Evolutionary conservation across 2,113 vertebrate genomes (phyloP).

Genomic region (Hucho hucho): DNA sequence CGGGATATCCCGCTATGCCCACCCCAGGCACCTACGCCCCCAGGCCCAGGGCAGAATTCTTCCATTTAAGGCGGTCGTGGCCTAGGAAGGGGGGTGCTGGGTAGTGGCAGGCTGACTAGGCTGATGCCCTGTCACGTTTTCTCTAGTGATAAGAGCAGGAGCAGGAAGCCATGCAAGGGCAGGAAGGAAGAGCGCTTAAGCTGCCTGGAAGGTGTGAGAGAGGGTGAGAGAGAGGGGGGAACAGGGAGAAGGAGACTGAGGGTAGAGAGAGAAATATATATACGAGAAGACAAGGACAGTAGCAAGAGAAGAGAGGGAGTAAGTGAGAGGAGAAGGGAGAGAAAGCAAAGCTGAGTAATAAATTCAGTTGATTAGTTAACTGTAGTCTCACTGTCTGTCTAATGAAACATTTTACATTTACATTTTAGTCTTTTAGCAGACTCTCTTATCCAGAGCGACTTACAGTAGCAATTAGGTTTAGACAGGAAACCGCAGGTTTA

Average conservation of each 20-base stretch:
- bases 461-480: too few species aligned
- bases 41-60: conserved; percentile 61
- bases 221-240: conserved; percentile 34
- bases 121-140: conserved; percentile 83
- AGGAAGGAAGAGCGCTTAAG: conserved; percentile 93
- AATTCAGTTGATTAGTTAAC: background rate
- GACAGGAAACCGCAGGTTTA: conserved; percentile 3
- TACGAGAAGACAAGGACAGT: background rate
- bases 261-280: background rate
- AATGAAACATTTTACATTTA: too few species aligned
- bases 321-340: conserved; percentile 20
- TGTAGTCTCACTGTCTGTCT: too few species aligned
- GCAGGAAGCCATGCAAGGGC: conserved; percentile 88
- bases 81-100: conserved; percentile 56
- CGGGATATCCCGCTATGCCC: conserved; percentile 13
- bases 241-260: background rate
- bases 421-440: too few species aligned
- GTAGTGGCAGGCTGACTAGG: conserved; percentile 59
- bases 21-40: background rate
- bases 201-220: conserved; percentile 62
- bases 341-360: conserved; percentile 1
- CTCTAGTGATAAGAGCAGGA: conserved; percentile 83
- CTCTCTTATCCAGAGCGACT: too few species aligned
- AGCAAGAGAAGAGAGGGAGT: background rate
- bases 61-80: conserved; percentile 79